Percentiles rank a stretch among this genome's conserved stretches.
Evolutionary conservation across 1,140 invertebrate species (phyloP).

Genomic region (Whitmania pigra): DNA sequence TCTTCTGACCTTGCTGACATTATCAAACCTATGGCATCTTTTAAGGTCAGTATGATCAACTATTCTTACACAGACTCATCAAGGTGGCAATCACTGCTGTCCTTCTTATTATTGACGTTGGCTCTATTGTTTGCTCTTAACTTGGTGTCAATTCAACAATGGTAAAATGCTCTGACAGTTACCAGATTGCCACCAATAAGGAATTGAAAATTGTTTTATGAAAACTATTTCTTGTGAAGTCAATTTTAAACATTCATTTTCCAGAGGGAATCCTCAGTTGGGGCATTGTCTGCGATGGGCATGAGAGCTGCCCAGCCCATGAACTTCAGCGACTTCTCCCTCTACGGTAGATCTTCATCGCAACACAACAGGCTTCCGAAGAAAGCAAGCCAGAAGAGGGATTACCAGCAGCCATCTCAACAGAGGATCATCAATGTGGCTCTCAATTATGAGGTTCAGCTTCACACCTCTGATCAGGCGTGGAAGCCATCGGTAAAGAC

Average conservation of each 20-base stretch:
- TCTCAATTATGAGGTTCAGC: constrained; percentile 63
- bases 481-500: constrained; percentile 59
- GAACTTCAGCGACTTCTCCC: neutral
- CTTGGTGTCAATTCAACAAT: neutral
- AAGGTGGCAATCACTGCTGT: neutral
- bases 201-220: neutral
- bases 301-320: neutral
- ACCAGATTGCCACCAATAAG: too few species aligned
- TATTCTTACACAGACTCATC: too few species aligned
- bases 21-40: neutral
- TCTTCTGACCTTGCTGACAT: constrained; percentile 10
- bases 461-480: constrained; percentile 72
- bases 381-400: neutral
- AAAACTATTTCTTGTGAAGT: neutral
- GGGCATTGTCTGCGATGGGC: neutral
- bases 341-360: constrained; percentile 1
- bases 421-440: constrained; percentile 58
- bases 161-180: neutral
- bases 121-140: neutral
- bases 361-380: constrained; percentile 2
- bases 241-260: neutral
- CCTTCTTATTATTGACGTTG: neutral
- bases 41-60: neutral
- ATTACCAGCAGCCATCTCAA: constrained; percentile 21
- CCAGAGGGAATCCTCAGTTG: constrained; percentile 9